These are phyloP conservation scores for Gibbula magus DNA, from an alignment of 2,888 invertebrate genomes.

Conservation along the genomic window DNA sequence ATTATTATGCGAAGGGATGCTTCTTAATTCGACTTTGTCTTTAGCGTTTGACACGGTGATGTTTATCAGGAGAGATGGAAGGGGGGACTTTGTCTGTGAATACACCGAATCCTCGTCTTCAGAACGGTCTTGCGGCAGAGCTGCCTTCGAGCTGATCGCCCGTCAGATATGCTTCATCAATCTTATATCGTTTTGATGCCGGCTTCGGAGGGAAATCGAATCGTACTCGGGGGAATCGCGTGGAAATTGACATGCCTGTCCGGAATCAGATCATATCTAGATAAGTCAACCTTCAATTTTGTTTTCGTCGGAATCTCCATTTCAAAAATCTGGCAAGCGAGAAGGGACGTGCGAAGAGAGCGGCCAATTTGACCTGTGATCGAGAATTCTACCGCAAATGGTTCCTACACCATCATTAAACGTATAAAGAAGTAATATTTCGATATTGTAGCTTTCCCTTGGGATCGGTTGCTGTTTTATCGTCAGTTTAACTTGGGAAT, in stretches of 20 bases:
- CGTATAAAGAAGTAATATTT: slow-evolving; percentile 11
- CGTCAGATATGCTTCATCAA: slow-evolving; percentile 28
- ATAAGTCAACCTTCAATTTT: slow-evolving; percentile 62
- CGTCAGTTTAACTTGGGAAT: background rate
- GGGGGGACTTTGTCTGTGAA: background rate
- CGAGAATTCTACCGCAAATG: slow-evolving; percentile 13
- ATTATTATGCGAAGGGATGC: slow-evolving; percentile 5
- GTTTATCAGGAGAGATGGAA: background rate
- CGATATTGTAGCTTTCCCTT: slow-evolving; percentile 18
- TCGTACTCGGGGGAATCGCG: slow-evolving; percentile 38
- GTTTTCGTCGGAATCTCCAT: slow-evolving; percentile 29
- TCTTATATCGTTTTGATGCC: slow-evolving; percentile 30
- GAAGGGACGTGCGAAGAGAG: slow-evolving; percentile 6
- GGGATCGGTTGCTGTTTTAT: slow-evolving; percentile 18
- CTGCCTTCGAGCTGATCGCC: background rate
- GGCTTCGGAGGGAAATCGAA: slow-evolving; percentile 39
- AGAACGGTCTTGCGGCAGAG: background rate
- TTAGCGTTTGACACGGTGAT: slow-evolving; percentile 6
- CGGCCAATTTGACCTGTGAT: background rate
- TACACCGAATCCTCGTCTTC: background rate
- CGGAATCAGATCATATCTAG: slow-evolving; percentile 54
- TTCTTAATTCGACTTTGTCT: slow-evolving; percentile 8
- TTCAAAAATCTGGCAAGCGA: slow-evolving; percentile 19
- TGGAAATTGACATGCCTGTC: slow-evolving; percentile 39
- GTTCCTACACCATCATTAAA: slow-evolving; percentile 6